A percentile compares a stretch with the other conserved stretches of the same genome.
Evolutionary conservation across 2,888 invertebrate genomes (phyloP).

Genomic region (Sminthurides aquaticus): DNA sequence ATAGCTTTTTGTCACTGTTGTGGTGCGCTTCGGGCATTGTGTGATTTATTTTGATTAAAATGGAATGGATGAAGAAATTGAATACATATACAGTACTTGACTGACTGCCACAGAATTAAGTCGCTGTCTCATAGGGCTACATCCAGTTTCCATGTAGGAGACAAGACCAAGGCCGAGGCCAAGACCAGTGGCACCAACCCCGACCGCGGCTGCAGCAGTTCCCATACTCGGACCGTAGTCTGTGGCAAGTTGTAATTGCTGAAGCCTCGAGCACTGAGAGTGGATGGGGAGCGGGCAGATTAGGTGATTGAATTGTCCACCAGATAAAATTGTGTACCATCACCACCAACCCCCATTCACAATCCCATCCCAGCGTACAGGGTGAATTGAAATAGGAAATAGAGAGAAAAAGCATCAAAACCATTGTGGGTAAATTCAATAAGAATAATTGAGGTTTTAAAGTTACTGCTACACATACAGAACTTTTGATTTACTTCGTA

Average conservation of each 20-base stretch:
- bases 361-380: background rate
- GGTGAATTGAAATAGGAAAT: background rate
- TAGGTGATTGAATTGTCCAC: background rate
- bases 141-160: constrained; percentile 34
- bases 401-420: background rate
- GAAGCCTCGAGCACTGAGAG: constrained; percentile 29
- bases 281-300: background rate
- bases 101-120: constrained; percentile 34
- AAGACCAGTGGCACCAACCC: constrained; percentile 11
- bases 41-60: too few relatives aligned
- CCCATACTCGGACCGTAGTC: constrained; percentile 28
- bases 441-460: background rate
- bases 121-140: constrained; percentile 38
- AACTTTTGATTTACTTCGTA: too few relatives aligned
- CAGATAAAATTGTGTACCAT: background rate
- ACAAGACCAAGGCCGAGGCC: constrained; percentile 21
- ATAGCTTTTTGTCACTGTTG: too few relatives aligned
- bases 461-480: too few relatives aligned
- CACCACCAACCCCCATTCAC: background rate
- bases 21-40: too few relatives aligned
- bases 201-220: constrained; percentile 20
- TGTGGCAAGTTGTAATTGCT: constrained; percentile 32
- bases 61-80: too few relatives aligned
- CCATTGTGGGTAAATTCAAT: background rate
- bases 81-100: constrained; percentile 10